Evolutionary conservation across 2,797 vertebrate genomes (phyloP).

Genomic region (Acanthopagrus latus): DNA sequence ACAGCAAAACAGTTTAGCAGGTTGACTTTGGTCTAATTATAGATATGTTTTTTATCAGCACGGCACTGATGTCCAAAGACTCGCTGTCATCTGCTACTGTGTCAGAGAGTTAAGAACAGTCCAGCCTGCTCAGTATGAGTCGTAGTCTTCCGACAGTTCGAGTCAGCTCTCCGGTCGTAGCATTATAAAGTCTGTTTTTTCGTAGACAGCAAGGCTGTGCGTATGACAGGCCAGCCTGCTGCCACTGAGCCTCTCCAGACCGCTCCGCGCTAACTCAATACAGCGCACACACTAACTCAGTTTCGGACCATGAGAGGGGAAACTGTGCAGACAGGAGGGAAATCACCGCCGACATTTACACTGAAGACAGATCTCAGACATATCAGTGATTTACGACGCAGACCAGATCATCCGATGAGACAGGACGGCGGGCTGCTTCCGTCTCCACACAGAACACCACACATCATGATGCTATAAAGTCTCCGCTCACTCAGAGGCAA

Average conservation of each 20-base stretch:
- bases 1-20: too few relatives aligned
- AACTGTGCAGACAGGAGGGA: not conserved
- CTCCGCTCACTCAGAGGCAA: not conserved
- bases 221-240: not conserved
- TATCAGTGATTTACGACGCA: not conserved
- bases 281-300: slow-evolving; percentile 5
- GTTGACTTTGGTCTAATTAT: not conserved
- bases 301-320: not conserved
- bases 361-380: not conserved
- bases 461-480: not conserved
- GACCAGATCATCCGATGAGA: not conserved
- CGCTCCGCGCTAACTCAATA: slow-evolving; percentile 24
- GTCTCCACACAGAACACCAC: not conserved
- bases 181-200: not conserved
- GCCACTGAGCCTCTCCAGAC: slow-evolving; percentile 24
- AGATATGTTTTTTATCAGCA: not conserved
- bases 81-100: too few relatives aligned
- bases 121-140: not conserved
- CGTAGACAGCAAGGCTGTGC: not conserved
- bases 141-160: not conserved
- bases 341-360: not conserved
- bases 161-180: not conserved
- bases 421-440: slow-evolving; percentile 6
- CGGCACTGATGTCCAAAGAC: not conserved
- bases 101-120: not conserved